A percentile compares a stretch with the other conserved stretches of the same genome.
Conservation (phyloP, 2,797 vertebrate genomes). For the Myiotriccus ornatus region DNA sequence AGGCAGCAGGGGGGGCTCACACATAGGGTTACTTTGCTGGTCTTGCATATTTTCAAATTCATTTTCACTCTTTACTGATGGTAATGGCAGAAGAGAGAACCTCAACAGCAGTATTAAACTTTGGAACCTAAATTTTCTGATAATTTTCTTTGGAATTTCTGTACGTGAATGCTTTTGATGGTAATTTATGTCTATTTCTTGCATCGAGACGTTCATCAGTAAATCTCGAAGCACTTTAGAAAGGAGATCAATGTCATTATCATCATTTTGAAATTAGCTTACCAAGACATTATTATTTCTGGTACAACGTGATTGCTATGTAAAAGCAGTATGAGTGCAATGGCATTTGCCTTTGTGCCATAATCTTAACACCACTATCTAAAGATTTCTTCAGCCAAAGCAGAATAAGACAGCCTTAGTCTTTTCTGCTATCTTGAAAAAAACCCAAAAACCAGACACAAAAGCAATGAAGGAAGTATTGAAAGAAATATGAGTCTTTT, state of each 20-base stretch:
- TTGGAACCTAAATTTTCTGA: slow-evolving; percentile 33
- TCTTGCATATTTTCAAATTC: neutral
- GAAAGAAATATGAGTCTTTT: neutral
- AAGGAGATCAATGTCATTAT: slow-evolving; percentile 65
- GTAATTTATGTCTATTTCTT: slow-evolving; percentile 65
- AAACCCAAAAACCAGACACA: too few relatives aligned
- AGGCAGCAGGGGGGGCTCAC: slow-evolving; percentile 66
- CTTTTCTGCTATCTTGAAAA: neutral
- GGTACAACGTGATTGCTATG: slow-evolving; percentile 48
- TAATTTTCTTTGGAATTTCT: slow-evolving; percentile 52
- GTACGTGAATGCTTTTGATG: slow-evolving; percentile 50
- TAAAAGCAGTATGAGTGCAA: slow-evolving; percentile 33
- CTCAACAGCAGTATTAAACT: slow-evolving; percentile 15
- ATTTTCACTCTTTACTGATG: neutral
- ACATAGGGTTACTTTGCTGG: slow-evolving; percentile 33
- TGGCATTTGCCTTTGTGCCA: slow-evolving; percentile 41
- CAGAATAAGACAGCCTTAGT: neutral
- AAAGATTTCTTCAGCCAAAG: slow-evolving; percentile 22
- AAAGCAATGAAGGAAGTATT: neutral
- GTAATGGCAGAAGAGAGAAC: slow-evolving; percentile 22
- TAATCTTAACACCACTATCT: neutral
- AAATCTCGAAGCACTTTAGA: slow-evolving; percentile 59
- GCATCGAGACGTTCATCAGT: slow-evolving; percentile 51
- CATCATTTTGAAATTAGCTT: slow-evolving; percentile 63
- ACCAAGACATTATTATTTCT: slow-evolving; percentile 63